Evolutionary conservation across 2,797 vertebrate genomes (phyloP), one percentile per base, ranked within the genome.

Genomic region (Selene dorsalis): DNA sequence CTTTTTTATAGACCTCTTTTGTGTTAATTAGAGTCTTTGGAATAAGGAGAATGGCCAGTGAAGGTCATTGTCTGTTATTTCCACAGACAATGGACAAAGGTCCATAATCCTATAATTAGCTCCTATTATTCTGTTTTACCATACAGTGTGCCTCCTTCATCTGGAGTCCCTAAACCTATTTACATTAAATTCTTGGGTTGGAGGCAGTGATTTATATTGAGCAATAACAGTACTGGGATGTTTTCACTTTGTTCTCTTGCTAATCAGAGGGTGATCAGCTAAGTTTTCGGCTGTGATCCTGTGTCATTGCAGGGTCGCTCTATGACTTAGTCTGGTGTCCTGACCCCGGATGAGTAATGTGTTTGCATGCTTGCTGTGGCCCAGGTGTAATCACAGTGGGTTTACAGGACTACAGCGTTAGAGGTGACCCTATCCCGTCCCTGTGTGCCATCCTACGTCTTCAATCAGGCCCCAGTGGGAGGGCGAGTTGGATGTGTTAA

Each of bases 381-480:
- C 75, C 67, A 77, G 75, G 84, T 87, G 86, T 80, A 84, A 83
- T 87, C 86, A 85, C 77, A 80, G 69, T 82, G 82, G 80, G 82
- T 80, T 87, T 86, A 89, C 76, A 64, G 41, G 84, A 78, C 71
- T 47, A 84, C 84, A 73, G 76, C 74, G 76, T 22, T 87, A 87
- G 89, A 91, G 93, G 92, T 94, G 91, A 94, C 92, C 84, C 87
- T 76, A 12, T 80, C 69, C 69, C 62, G 62, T 77, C 73, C 87
- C 73, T 4, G 13, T 64, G 32, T 56, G 72, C 77, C 67, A 68
- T 82, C 83, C 82, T 73, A 87, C 77, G 78, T 84, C 88, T 87
- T 87, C 91, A 92, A 71, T 87, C 89, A 88, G 83, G 71, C 70
- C 84, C 80, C 82, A 84, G 82, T 52, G 72, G 80, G 86, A 83